Evolutionary conservation across 2,113 vertebrate genomes (phyloP).

Genomic region (Arizona elegans): DNA sequence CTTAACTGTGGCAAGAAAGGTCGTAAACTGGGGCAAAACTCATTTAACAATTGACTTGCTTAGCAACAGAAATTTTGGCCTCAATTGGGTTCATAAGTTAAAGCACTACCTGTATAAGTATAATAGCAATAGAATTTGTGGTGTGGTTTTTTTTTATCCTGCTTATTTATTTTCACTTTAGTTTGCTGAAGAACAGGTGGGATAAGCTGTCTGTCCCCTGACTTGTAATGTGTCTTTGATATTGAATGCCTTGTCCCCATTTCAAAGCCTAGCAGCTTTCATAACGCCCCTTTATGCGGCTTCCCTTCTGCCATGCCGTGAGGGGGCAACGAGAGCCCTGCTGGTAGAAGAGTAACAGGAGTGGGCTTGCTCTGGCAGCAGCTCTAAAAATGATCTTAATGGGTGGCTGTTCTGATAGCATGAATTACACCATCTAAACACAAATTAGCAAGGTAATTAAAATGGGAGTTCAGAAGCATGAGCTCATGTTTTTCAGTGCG

Average conservation of each 20-base stretch:
- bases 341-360: neutral
- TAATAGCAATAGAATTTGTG: neutral
- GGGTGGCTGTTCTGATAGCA: neutral
- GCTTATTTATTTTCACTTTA: neutral
- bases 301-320: neutral
- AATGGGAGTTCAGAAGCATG: neutral
- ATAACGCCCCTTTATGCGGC: neutral
- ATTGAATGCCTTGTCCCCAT: neutral
- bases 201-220: neutral
- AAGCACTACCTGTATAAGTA: neutral
- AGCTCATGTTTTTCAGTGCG: neutral
- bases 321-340: neutral
- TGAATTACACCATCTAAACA: neutral
- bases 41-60: neutral
- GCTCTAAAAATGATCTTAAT: neutral
- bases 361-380: neutral
- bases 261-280: neutral
- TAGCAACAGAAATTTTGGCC: neutral
- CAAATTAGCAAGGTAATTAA: neutral
- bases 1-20: neutral
- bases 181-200: neutral
- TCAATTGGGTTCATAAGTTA: neutral
- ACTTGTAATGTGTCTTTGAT: neutral
- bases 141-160: neutral
- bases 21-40: neutral